phyloP scores from a whole-genome alignment of 1,140 invertebrate genomes.

The Delia radicum region DNA sequence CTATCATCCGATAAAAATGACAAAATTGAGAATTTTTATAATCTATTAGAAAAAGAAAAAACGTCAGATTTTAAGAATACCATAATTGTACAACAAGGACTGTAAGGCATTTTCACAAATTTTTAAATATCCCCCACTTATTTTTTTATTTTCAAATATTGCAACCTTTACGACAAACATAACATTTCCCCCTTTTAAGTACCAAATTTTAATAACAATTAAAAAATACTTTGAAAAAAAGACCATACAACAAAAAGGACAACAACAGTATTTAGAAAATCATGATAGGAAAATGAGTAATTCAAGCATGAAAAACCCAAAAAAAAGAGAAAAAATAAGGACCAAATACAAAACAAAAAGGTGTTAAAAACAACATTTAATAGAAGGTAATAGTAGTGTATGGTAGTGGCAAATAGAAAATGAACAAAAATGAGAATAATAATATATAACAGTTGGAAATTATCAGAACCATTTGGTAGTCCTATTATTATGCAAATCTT shows the following conservation, averaged over 20 bases:
- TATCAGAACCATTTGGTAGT: not conserved
- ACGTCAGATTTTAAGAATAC: no score
- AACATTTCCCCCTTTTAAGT: no score
- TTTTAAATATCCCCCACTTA: no score
- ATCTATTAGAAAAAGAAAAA: no score
- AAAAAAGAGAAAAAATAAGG: not conserved
- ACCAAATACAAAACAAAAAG: not conserved
- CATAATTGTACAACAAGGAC: no score
- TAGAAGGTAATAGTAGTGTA: not conserved
- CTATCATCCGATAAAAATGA: no score
- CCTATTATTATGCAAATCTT: constrained; percentile 17
- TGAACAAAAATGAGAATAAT: not conserved
- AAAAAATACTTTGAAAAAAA: not conserved
- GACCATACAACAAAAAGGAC: not conserved
- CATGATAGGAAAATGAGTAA: not conserved
- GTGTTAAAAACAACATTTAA: constrained; percentile 9
- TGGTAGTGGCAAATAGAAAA: not conserved
- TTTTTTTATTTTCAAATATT: no score
- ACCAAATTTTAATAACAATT: not conserved
- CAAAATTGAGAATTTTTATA: no score
- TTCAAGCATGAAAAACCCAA: not conserved
- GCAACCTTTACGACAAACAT: no score
- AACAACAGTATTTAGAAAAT: not conserved
- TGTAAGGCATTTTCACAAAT: no score
- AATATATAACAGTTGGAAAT: not conserved